Percentiles rank a stretch among this genome's conserved stretches.
Evolutionary conservation across 2,113 vertebrate species (phyloP).

Genomic region (Pungitius pungitius): DNA sequence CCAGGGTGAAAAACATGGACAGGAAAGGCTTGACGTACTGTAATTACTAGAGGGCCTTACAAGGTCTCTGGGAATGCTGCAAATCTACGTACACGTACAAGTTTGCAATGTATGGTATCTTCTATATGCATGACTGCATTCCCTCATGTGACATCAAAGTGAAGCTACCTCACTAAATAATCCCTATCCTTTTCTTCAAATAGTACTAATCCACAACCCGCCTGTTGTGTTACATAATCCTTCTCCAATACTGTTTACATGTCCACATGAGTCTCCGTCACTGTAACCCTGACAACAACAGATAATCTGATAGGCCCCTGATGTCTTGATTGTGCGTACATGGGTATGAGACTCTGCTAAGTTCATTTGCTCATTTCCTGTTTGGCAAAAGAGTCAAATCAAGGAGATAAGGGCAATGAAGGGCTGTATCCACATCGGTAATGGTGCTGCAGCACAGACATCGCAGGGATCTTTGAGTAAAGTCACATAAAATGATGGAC

Average conservation of each 20-base stretch:
- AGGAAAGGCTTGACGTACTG: slow-evolving; percentile 38
- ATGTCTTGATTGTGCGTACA: slow-evolving; percentile 47
- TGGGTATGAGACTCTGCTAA: slow-evolving; percentile 43
- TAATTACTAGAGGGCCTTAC: slow-evolving; percentile 34
- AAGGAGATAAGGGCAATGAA: slow-evolving; percentile 37
- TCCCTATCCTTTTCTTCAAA: slow-evolving; percentile 18
- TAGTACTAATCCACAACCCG: slow-evolving; percentile 42
- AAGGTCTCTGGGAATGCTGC: slow-evolving; percentile 36
- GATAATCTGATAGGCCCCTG: slow-evolving; percentile 66
- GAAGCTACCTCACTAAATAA: slow-evolving; percentile 27
- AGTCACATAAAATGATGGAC: neutral
- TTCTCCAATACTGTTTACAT: slow-evolving; percentile 59
- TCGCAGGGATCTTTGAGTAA: neutral
- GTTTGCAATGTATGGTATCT: neutral
- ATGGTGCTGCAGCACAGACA: neutral
- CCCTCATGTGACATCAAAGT: slow-evolving; percentile 45
- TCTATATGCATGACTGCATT: slow-evolving; percentile 20
- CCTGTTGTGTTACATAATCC: slow-evolving; percentile 47
- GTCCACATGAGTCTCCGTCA: slow-evolving; percentile 64
- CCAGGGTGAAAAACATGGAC: slow-evolving; percentile 37
- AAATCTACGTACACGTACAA: slow-evolving; percentile 12
- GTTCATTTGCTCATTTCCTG: slow-evolving; percentile 66
- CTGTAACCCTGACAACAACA: slow-evolving; percentile 42
- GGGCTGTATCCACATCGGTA: slow-evolving; percentile 8
- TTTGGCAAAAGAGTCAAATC: slow-evolving; percentile 43